Evolutionary conservation across 2,113 vertebrate genomes (phyloP).

Genomic region (Chitala chitala): DNA sequence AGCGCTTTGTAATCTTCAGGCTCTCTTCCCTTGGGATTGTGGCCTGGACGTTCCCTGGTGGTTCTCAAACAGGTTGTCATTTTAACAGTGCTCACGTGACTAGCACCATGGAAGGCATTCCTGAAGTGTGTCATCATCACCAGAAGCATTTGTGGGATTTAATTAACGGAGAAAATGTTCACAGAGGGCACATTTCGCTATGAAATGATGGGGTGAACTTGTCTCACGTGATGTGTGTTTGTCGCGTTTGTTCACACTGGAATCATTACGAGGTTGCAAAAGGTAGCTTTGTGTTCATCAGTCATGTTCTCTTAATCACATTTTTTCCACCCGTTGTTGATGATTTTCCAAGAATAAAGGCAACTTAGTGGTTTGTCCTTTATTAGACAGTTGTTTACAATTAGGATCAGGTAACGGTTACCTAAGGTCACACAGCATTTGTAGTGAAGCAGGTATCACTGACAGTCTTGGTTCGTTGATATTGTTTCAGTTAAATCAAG

Average conservation of each 20-base stretch:
- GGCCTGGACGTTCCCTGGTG: neutral
- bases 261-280: no score
- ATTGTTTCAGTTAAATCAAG: neutral
- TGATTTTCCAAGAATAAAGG: no score
- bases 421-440: neutral
- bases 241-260: neutral
- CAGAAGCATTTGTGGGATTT: neutral
- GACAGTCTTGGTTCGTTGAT: neutral
- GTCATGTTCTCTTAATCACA: neutral
- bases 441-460: neutral
- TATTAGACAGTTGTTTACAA: no score
- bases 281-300: neutral
- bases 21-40: neutral
- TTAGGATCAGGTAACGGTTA: no score
- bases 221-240: neutral
- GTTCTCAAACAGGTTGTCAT: neutral
- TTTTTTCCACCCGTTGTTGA: no score
- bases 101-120: neutral
- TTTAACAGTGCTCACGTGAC: neutral
- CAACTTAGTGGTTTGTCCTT: no score
- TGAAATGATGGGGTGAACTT: neutral
- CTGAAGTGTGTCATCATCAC: neutral
- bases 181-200: neutral
- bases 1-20: no score
- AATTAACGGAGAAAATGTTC: neutral